These are phyloP conservation scores for Ficedula albicollis DNA, from an alignment of 2,797 vertebrate species.

Conservation along the genomic window DNA sequence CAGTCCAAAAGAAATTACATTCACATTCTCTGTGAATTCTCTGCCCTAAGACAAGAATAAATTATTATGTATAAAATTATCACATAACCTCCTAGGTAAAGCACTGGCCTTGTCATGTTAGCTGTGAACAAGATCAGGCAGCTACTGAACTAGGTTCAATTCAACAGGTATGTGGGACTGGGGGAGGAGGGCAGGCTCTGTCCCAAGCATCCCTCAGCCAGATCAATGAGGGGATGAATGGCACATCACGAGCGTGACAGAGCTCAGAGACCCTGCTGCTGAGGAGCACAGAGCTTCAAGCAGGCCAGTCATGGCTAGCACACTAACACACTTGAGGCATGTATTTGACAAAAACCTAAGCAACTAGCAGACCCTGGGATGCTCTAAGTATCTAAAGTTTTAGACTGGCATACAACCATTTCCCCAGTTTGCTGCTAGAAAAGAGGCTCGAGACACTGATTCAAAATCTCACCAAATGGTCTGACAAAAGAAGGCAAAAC, in stretches of 20 bases:
- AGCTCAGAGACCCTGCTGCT: not conserved
- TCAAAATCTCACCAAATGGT: not conserved
- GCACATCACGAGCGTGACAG: accelerated
- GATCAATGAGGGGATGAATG: not conserved
- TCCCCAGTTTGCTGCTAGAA: not conserved
- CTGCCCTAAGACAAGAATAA: not conserved
- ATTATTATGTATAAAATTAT: not conserved
- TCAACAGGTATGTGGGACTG: not conserved
- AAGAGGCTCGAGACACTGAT: not conserved
- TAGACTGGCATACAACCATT: not conserved
- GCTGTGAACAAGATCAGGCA: not conserved
- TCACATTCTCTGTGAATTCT: not conserved
- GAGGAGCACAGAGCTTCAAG: not conserved
- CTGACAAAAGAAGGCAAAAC: not conserved
- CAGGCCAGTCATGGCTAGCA: not conserved
- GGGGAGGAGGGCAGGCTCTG: not conserved
- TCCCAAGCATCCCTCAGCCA: not conserved
- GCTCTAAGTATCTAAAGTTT: not conserved
- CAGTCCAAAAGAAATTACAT: not conserved
- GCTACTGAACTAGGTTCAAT: not conserved
- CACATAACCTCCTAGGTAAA: not conserved
- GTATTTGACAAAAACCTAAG: not conserved
- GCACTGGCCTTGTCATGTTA: accelerated
- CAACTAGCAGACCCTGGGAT: not conserved
- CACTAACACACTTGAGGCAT: not conserved